phyloP scores from a whole-genome alignment of 2,888 invertebrate species.

The Dysmachus trigonus region DNA sequence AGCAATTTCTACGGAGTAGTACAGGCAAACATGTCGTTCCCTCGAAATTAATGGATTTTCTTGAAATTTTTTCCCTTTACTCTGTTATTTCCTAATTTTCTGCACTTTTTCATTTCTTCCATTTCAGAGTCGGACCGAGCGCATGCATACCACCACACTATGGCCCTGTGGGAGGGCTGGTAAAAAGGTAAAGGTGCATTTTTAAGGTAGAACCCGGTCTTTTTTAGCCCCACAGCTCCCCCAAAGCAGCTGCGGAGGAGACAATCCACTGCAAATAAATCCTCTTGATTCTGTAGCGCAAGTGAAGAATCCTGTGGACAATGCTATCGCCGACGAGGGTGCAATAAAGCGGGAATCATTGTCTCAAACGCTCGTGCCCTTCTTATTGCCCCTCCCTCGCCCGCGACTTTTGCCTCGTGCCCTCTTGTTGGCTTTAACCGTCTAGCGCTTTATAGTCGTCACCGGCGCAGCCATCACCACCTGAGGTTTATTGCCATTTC shows the following conservation, averaged over 20 bases:
- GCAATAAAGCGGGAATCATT: slow-evolving; percentile 28
- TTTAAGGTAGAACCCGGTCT: background rate
- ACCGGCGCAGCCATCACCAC: slow-evolving; percentile 30
- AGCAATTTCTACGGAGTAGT: slow-evolving; percentile 18
- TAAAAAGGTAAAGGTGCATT: background rate
- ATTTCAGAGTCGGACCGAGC: background rate
- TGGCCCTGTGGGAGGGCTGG: background rate
- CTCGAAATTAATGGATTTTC: slow-evolving; percentile 35
- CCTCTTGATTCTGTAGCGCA: slow-evolving; percentile 4
- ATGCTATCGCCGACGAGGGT: slow-evolving; percentile 31
- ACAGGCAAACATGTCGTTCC: slow-evolving; percentile 28
- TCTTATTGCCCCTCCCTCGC: background rate
- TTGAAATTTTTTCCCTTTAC: background rate
- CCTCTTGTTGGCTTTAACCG: background rate
- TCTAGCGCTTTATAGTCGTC: slow-evolving; percentile 18
- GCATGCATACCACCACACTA: no score
- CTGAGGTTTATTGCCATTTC: slow-evolving; percentile 35
- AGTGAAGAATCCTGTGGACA: slow-evolving; percentile 29
- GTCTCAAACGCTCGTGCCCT: background rate
- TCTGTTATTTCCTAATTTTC: slow-evolving; percentile 27
- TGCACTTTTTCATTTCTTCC: slow-evolving; percentile 13
- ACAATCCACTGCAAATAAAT: slow-evolving; percentile 27
- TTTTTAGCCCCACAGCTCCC: background rate
- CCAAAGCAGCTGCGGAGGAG: background rate
- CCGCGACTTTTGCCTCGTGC: background rate